Evolutionary conservation across 2,113 vertebrate species (phyloP).

Genomic region (Melozone crissalis): DNA sequence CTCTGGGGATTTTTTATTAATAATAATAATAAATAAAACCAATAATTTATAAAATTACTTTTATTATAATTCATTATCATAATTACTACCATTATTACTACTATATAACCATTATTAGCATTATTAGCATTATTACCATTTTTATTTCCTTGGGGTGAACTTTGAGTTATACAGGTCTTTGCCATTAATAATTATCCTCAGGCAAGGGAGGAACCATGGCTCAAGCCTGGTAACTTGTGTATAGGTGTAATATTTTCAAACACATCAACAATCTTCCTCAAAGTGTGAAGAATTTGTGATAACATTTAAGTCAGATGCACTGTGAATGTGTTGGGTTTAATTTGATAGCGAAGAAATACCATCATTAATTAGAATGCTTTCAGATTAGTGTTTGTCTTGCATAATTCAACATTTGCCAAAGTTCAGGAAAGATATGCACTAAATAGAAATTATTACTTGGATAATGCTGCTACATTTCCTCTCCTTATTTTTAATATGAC

Average conservation of each 20-base stretch:
- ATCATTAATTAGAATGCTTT: constrained; percentile 61
- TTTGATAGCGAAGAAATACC: constrained; percentile 50
- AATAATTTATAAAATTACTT: neutral
- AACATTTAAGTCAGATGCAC: constrained; percentile 9
- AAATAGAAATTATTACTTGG: constrained; percentile 68
- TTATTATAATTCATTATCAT: neutral
- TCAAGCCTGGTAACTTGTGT: neutral
- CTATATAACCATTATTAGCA: rapidly evolving
- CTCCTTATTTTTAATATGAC: constrained; percentile 63
- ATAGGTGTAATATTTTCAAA: neutral
- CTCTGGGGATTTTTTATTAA: neutral
- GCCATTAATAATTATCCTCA: neutral
- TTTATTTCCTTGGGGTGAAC: neutral
- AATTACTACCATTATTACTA: neutral
- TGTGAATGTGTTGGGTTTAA: constrained; percentile 25
- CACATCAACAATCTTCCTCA: neutral
- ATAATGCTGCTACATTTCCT: constrained; percentile 60
- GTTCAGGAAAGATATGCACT: constrained; percentile 52
- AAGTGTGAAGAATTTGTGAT: neutral
- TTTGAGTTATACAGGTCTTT: neutral
- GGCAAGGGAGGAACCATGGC: neutral
- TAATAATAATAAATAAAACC: neutral
- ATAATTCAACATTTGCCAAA: constrained; percentile 68
- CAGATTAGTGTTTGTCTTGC: constrained; percentile 57
- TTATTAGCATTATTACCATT: neutral